Evolutionary conservation across 2,797 vertebrate species (phyloP).

Genomic region (Acipenser transmontanus): DNA sequence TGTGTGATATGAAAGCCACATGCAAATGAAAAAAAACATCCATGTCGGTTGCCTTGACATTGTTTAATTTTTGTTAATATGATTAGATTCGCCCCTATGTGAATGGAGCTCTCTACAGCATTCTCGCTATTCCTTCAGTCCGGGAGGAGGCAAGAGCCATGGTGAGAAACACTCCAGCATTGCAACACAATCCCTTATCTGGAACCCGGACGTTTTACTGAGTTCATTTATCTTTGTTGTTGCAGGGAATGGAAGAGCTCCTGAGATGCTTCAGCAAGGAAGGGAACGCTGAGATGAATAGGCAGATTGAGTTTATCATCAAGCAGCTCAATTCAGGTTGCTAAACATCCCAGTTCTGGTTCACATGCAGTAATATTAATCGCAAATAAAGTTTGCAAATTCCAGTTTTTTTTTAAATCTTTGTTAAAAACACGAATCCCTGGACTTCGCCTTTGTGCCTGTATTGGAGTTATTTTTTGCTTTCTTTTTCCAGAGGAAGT

Average conservation of each 20-base stretch:
- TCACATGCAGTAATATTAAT: neutral
- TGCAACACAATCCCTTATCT: neutral
- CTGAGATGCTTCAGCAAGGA: slow-evolving; percentile 84
- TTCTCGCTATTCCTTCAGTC: slow-evolving; percentile 77
- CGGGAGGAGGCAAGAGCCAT: slow-evolving; percentile 88
- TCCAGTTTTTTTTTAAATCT: neutral
- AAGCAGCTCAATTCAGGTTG: slow-evolving; percentile 86
- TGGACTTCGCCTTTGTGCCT: slow-evolving; percentile 16
- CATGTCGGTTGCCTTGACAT: neutral
- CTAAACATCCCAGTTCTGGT: neutral
- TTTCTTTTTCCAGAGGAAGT: slow-evolving; percentile 54
- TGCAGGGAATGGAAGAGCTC: slow-evolving; percentile 88
- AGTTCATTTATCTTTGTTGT: neutral
- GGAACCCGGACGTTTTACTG: no score
- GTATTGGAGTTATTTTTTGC: no score
- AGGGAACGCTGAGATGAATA: slow-evolving; percentile 76
- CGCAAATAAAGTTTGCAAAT: slow-evolving; percentile 7
- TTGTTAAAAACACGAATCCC: no score
- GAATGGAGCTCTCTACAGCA: slow-evolving; percentile 88
- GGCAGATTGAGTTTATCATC: slow-evolving; percentile 88
- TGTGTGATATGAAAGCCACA: no score
- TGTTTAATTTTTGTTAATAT: slow-evolving; percentile 4
- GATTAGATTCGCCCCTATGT: slow-evolving; percentile 82
- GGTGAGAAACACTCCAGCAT: slow-evolving; percentile 57
- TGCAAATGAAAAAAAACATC: neutral